phyloP scores from a whole-genome alignment of 2,888 invertebrate genomes.

The Tiliacea citrago region DNA sequence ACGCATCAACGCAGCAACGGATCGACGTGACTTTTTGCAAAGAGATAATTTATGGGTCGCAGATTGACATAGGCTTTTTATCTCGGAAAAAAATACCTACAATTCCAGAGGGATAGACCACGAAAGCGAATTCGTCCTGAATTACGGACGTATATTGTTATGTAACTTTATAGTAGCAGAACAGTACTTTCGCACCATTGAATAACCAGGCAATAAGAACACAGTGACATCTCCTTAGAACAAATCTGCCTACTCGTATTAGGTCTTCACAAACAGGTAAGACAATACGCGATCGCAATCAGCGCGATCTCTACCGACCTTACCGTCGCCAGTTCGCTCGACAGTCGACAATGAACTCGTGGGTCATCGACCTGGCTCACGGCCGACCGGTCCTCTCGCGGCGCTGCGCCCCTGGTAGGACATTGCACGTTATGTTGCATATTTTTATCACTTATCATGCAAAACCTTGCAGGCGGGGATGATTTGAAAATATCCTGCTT shows the following conservation, averaged over 20 bases:
- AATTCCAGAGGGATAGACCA: not conserved
- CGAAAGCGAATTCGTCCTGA: too few species aligned
- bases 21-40: not conserved
- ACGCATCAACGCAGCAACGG: not conserved
- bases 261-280: constrained; percentile 20
- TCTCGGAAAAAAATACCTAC: not conserved
- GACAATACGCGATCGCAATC: constrained; percentile 58
- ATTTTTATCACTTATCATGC: constrained; percentile 50
- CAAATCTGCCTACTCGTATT: not conserved
- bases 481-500: constrained; percentile 5
- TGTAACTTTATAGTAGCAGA: too few species aligned
- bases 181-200: too few species aligned
- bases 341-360: constrained; percentile 67
- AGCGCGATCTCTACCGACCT: constrained; percentile 48
- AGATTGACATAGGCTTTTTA: not conserved
- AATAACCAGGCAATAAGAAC: too few species aligned
- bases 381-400: constrained; percentile 68
- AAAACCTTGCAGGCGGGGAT: constrained; percentile 17
- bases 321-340: constrained; percentile 59
- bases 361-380: constrained; percentile 67
- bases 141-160: too few species aligned
- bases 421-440: constrained; percentile 58
- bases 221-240: constrained; percentile 6
- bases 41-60: not conserved
- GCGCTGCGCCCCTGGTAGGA: constrained; percentile 64